A percentile compares a stretch with the other conserved stretches of the same genome.
These are phyloP conservation scores for Acanthurus leucopareius DNA, from an alignment of 2,797 vertebrate species.

Conservation along the genomic window DNA sequence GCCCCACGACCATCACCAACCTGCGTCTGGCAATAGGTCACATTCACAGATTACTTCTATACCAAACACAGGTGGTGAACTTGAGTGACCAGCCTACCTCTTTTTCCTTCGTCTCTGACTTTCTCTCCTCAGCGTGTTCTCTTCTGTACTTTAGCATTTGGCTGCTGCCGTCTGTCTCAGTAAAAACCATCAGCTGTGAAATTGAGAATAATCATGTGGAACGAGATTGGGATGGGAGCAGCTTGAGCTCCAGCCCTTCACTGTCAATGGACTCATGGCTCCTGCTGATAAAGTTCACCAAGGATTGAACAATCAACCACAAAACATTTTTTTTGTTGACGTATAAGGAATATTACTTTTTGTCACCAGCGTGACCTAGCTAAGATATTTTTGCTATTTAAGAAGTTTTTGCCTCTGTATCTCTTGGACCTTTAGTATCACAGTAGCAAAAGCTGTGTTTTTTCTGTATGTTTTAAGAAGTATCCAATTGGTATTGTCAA, in stretches of 20 bases:
- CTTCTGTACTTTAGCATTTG: conserved; percentile 77
- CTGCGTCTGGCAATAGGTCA: conserved; percentile 46
- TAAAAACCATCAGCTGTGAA: conserved; percentile 87
- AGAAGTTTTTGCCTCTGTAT: neutral
- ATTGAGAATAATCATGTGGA: conserved; percentile 88
- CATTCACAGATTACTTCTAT: conserved; percentile 50
- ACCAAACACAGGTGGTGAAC: conserved; percentile 63
- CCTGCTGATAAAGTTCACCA: conserved; percentile 76
- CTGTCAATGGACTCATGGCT: conserved; percentile 72
- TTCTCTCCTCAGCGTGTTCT: conserved; percentile 62
- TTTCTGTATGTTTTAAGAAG: conserved; percentile 33
- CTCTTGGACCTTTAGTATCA: conserved; percentile 12
- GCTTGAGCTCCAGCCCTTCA: conserved; percentile 76
- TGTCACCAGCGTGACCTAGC: conserved; percentile 14
- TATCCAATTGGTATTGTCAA: conserved; percentile 25
- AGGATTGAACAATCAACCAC: conserved; percentile 61
- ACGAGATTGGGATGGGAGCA: conserved; percentile 82
- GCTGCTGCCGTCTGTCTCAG: conserved; percentile 78
- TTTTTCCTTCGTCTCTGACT: conserved; percentile 35
- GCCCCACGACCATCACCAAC: neutral
- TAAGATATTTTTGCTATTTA: conserved; percentile 12
- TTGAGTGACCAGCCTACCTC: conserved; percentile 55
- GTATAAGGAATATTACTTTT: conserved; percentile 53
- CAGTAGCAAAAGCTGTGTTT: conserved; percentile 24
- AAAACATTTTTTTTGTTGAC: conserved; percentile 49